These are phyloP conservation scores for Holothuria scabra DNA, from an alignment of 53 echinoderm and acorn worm genomes.

Conservation along the genomic window DNA sequence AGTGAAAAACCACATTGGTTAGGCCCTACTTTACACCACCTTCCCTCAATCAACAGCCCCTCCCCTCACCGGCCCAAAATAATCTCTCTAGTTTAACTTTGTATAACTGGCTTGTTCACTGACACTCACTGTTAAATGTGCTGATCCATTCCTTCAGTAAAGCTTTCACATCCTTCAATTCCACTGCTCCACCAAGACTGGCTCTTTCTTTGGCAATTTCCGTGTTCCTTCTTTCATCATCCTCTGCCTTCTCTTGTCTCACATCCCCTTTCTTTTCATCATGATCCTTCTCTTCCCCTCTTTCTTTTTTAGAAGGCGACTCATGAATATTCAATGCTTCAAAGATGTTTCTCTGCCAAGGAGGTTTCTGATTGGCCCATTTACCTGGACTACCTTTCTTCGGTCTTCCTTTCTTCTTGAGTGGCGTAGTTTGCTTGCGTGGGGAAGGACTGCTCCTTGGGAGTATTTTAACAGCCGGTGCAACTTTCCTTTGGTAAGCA, in stretches of 20 bases:
- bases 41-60: too few relatives aligned
- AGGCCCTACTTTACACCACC: too few relatives aligned
- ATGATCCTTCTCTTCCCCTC: neutral
- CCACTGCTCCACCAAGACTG: conserved; percentile 84
- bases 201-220: conserved; percentile 39
- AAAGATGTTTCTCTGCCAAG: conserved; percentile 43
- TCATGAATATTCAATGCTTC: conserved; percentile 36
- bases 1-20: too few relatives aligned
- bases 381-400: conserved; percentile 67
- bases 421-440: conserved; percentile 58
- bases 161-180: conserved; percentile 79
- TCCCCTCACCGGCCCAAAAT: too few relatives aligned
- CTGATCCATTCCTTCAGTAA: conserved; percentile 85
- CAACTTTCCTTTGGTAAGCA: conserved; percentile 67
- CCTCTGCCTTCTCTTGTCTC: conserved; percentile 1
- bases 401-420: conserved; percentile 74
- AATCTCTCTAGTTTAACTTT: too few relatives aligned
- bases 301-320: conserved; percentile 10
- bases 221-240: neutral
- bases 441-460: conserved; percentile 33
- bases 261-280: neutral
- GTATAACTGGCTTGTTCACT: neutral
- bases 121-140: conserved; percentile 70
- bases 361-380: conserved; percentile 15
- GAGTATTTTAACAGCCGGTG: neutral